Conservation (phyloP, 2,797 vertebrate species). For the Phylloscopus collybita region DNA sequence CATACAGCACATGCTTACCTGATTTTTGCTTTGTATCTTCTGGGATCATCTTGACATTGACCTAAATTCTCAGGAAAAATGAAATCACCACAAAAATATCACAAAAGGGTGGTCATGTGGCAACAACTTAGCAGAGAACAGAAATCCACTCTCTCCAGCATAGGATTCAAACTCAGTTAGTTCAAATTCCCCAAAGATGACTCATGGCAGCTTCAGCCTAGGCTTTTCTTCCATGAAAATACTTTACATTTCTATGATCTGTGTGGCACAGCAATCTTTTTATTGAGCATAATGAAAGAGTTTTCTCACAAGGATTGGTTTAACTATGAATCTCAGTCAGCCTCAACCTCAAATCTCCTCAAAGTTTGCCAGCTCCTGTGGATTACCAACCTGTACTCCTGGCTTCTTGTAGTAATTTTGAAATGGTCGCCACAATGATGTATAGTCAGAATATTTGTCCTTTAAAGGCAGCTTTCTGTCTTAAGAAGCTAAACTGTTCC, state of each 20-base stretch:
- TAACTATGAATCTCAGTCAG: background rate
- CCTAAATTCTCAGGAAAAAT: background rate
- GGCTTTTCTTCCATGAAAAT: constrained; percentile 6
- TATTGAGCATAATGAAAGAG: background rate
- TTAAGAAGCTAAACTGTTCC: background rate
- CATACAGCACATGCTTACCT: background rate
- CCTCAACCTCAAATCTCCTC: background rate
- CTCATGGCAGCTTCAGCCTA: background rate
- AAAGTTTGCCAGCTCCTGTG: background rate
- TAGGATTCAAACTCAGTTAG: background rate
- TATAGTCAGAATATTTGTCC: background rate
- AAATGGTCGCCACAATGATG: background rate
- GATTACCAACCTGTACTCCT: background rate
- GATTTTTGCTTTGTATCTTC: background rate
- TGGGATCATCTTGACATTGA: constrained; percentile 28
- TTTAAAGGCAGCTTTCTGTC: background rate
- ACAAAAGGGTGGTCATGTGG: background rate
- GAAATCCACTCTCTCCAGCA: background rate
- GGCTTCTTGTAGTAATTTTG: background rate
- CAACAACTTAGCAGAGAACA: background rate
- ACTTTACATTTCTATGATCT: constrained; percentile 13
- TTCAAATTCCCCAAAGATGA: background rate
- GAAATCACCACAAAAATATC: background rate
- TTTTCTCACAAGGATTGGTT: background rate
- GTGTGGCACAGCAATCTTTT: background rate